Base-by-base conservation (phyloP, 2,888 invertebrate genomes). In the Pediacus dermestoides region DNA sequence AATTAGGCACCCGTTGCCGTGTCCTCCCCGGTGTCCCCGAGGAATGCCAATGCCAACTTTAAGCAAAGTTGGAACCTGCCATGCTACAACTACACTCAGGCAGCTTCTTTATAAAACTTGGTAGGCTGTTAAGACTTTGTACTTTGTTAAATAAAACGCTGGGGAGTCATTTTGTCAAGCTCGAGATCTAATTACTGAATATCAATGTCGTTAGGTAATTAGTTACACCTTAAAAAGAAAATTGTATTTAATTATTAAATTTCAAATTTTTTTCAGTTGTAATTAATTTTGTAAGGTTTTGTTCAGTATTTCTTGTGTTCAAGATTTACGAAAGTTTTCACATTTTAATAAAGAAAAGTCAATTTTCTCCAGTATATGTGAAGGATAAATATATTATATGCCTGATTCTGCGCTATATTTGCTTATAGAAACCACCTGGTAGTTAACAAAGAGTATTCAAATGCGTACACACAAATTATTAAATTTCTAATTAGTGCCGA, bases 101-200 rank as follows among this genome's bases (percentile, higher is more conserved):
- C 30, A 34, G 30, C 41, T 38, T 36, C 38, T 44, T 41, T 41
- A 22, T 15, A 44, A 44, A 48, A 44, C 38, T 50, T 42, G 22
- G 34, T 34, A 37, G 40, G 39, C 42, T 38, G 44, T 42, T 50
- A 38, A 42, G 46, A 50, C 46, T 42, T 44, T 39, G 43, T 39
- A 39, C 36, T 44, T 42, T 34, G 45, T 36, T 48, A 39, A 44
- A 42, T 39, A 47, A 45, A 48, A 39, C 47, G 35, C 46, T 28
- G 21, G 48, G 40, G 45, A 46, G 38, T 44, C 30, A 35, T 39
- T 37, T 46, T 37, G n/a, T 27, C 30, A 14, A 23, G 39, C 27
- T 37, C 41, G 39, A 39, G 49, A 50, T 46, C 48, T 48, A 48
- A 53, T 52, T 44, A 47, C 37, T 27, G 30, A 39, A 39, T 42